Evolutionary conservation across 2,797 vertebrate genomes (phyloP), one percentile per base, ranked within the genome.

Genomic region (Austrolebias charrua): DNA sequence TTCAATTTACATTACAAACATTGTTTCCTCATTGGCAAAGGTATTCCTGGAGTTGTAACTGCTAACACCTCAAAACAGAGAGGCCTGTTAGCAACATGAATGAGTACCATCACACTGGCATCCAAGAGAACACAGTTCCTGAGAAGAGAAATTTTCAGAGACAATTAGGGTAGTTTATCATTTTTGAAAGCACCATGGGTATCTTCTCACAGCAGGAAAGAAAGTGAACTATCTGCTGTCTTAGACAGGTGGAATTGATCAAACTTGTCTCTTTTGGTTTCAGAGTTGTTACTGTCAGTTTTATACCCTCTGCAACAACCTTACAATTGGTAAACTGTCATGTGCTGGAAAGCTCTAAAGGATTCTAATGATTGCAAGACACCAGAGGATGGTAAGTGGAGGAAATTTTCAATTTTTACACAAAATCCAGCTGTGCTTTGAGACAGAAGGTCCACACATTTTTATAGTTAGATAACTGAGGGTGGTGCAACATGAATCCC

Each of bases 131-230:
- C 31, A 9, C 43, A 48, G 19, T 35, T 47, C 48, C 5, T 59
- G 45, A 59, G 14, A 20, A 33, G 45, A 33, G 48, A 6, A 24
- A 33, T 45, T 38, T 38, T 46, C 31, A 14, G 4, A 59, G 45
- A 45, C n/a, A 46, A 45, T 44, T 56, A 44, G 24, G 46, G 3
- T 38, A 24, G 57, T 59, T 59, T 59, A 59, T 59, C 47, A 59
- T 19, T 35, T 47, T 38, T 35, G 35, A 48, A 59, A 16, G 31
- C 18, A 38, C 57, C 18, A 14, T 48, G 45, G 29, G 48, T 33
- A 48, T 38, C 13, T 31, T 1, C 19, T 20, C 57, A 59, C 57
- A 59, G 31, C 57, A 48, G 29, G 45, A 5, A 29, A 35, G 45
- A 48, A 13, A 59, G n/a, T 16, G 18, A 59, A 18, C 18, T 59